Evolutionary conservation across 2,888 invertebrate species (phyloP), one percentile per base, ranked within the genome.

Genomic region (Nebria brevicollis): DNA sequence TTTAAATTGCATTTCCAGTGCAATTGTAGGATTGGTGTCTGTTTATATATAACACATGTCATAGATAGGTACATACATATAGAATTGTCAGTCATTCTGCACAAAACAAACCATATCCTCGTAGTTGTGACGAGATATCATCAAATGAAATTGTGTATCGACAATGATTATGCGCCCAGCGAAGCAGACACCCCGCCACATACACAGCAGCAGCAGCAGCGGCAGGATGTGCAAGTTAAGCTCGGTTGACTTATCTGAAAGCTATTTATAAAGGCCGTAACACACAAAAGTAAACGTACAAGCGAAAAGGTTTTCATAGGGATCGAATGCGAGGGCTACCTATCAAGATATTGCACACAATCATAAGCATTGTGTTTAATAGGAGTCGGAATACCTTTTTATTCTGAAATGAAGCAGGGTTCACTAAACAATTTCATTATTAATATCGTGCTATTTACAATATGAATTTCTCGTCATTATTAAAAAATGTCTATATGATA

Each of bases 211-310:
- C 5, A 34, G 34, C 34, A 34, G 34, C 34, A 34, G 34, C 13
- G 13, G 54, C 13, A 54, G 54, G 1, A 2, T 54, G 13, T 54
- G 54, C 66, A 26, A 11, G 76, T 70, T 77, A 77, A 78, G 78
- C 78, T 78, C 66, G 73, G 8, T 25, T 78, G 78, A 72, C 78
- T 73, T 78, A 78, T 78, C 78, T 72, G 65, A 73, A 41, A 78
- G 66, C 73, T 78, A 78, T 78, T 78, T 78, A 78, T 78, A 72
- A 78, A 78, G 72, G 77, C 70, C 11, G 34, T 10, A 25, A 26
- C 70, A 70, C 66, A 66, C 66, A 66, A 15, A 70, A 34, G 25
- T 26, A 70, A 70, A 25, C 15, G 34, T 34, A 70, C 70, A 15
- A 11, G 70, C 54, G 54, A 54, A 54, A 54, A 13, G 54, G 34